Base-by-base conservation (phyloP, 2,888 invertebrate species). In the Coelopa pilipes region DNA sequence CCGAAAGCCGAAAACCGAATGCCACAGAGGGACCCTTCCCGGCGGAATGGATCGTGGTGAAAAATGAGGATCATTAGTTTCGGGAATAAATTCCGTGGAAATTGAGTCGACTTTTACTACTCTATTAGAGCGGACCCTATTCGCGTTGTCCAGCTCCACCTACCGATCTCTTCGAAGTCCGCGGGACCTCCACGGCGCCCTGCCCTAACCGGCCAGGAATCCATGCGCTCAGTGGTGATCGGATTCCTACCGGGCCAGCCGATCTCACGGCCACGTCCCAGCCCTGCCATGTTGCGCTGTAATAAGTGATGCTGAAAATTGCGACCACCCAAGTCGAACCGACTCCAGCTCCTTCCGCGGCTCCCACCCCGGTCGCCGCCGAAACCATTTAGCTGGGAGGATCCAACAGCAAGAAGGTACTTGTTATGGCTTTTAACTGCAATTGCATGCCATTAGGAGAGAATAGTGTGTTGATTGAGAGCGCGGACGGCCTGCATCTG, bases 381-480 rank as follows among this genome's bases (percentile, higher is more conserved):
- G 46, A 74, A 76, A 81, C 81, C 81, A 82, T 81, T 82, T 81
- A 82, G 83, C 79, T 62, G 69, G 74, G 74, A 69, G 73, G 63
- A 65, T 46, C 65, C 77, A 80, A 79, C 82, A 76, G 73, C 81
- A 77, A 79, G 80, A 79, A 83, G 82, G 83, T 83, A 82, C 82
- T 82, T 79, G 82, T 83, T 83, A 83, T 82, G 82, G 82, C 82
- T 83, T 59, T 83, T 82, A 83, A 83, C 83, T 83, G 81, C 82
- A 82, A 83, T 83, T 82, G 82, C 82, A 82, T 82, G 82, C 82
- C 82, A 82, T 83, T 82, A 83, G 83, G 80, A 82, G 82, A 81
- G 83, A 82, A 81, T 81, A 81, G 80, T 81, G 81, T 81, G 81
- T 60, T n/a, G 57, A 81, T 82, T 81, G 81, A 63, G 68, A 62